Evolutionary conservation across 2,113 vertebrate species (phyloP).

Genomic region (Suricata suricatta): DNA sequence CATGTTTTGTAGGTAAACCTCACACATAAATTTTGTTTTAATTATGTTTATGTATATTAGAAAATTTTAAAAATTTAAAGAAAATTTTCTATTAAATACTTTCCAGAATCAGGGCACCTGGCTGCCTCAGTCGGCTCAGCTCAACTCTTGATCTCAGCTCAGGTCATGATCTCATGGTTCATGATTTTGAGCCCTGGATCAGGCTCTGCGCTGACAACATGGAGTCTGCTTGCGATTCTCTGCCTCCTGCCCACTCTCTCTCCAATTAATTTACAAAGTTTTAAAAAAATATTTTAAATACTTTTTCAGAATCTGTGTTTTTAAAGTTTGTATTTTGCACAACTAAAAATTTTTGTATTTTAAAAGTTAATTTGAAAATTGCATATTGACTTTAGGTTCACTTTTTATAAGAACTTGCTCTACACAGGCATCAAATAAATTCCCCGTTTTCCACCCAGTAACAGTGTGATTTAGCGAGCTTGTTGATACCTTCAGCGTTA

Average conservation of each 20-base stretch:
- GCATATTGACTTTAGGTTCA: neutral
- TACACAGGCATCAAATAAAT: neutral
- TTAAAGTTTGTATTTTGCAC: neutral
- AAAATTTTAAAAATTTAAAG: neutral
- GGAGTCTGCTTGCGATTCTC: too few species aligned
- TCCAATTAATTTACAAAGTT: too few species aligned
- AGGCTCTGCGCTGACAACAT: too few species aligned
- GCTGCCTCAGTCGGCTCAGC: too few species aligned
- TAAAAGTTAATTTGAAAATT: slow-evolving; percentile 32
- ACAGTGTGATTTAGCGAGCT: neutral
- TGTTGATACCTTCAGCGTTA: neutral
- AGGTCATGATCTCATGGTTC: too few species aligned
- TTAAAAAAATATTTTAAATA: neutral
- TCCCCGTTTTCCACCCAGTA: neutral
- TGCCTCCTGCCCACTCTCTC: too few species aligned
- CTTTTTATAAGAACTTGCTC: neutral
- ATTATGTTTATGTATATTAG: neutral
- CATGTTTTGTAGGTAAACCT: slow-evolving; percentile 2
- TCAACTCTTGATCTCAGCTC: too few species aligned
- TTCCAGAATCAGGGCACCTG: neutral
- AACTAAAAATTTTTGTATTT: neutral
- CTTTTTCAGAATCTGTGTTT: neutral
- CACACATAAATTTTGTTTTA: neutral
- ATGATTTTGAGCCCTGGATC: too few species aligned
- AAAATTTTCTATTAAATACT: neutral